These are phyloP conservation scores for Cololabis saira DNA, from an alignment of 2,113 vertebrate species.

Conservation along the genomic window DNA sequence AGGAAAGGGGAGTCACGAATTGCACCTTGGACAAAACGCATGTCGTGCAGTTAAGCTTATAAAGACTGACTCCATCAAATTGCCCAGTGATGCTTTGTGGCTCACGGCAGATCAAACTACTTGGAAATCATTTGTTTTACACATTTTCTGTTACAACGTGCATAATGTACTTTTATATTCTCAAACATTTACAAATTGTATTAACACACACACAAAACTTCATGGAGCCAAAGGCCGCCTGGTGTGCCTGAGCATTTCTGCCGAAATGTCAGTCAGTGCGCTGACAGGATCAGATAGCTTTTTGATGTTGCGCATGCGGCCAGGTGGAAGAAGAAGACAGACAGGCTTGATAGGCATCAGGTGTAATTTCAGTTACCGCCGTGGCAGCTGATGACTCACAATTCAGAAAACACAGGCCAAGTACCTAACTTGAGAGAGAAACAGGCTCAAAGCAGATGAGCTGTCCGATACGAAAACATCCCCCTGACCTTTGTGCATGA, in stretches of 20 bases:
- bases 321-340: conserved; percentile 71
- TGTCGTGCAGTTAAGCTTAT: conserved; percentile 13
- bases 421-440: conserved; percentile 35
- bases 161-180: background rate
- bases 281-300: conserved; percentile 74
- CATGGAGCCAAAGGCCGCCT: conserved; percentile 47
- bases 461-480: conserved; percentile 33
- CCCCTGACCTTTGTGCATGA: conserved; percentile 64
- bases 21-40: conserved; percentile 23
- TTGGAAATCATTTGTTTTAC: background rate
- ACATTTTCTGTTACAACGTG: conserved; percentile 10
- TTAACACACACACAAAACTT: background rate
- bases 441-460: conserved; percentile 29
- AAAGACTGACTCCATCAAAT: conserved; percentile 37
- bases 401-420: conserved; percentile 36
- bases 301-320: conserved; percentile 73
- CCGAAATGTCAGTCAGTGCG: conserved; percentile 76
- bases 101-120: background rate
- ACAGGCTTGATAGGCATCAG: conserved; percentile 76
- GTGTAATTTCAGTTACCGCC: conserved; percentile 77
- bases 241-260: conserved; percentile 52
- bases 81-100: conserved; percentile 24
- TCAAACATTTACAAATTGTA: background rate
- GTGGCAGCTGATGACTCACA: conserved; percentile 72
- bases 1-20: conserved; percentile 19